Percentiles rank a stretch among this genome's conserved stretches.
Conservation (phyloP, 2,888 invertebrate genomes). For the Hydrotaea cyrtoneurina region DNA sequence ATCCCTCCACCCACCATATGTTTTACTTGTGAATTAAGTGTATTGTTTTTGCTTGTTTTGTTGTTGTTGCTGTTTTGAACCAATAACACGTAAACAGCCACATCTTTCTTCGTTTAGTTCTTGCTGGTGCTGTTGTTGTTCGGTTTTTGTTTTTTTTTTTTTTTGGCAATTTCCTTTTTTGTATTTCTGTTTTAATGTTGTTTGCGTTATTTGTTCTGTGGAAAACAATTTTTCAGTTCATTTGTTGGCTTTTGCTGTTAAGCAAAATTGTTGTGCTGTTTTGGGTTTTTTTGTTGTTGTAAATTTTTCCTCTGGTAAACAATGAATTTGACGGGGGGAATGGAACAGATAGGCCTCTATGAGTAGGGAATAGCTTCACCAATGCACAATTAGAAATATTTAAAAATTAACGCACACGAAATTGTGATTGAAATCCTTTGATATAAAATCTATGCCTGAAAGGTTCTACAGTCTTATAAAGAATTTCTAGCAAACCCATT, state of each 20-base stretch:
- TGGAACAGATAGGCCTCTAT: neutral
- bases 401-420: no score
- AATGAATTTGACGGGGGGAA: neutral
- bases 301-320: no score
- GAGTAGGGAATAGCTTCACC: no score
- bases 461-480: no score
- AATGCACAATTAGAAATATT: no score
- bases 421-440: no score
- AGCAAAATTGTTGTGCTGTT: slow-evolving; percentile 44
- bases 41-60: neutral
- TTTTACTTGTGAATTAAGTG: slow-evolving; percentile 4
- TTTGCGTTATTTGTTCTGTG: slow-evolving; percentile 45
- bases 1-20: neutral
- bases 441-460: no score
- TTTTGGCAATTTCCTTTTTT: slow-evolving; percentile 2
- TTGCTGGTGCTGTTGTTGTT: no score
- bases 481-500: no score
- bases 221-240: slow-evolving; percentile 72
- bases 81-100: neutral
- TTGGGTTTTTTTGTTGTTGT: slow-evolving; percentile 11
- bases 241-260: slow-evolving; percentile 67
- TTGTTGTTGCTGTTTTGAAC: no score
- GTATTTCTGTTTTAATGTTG: slow-evolving; percentile 32
- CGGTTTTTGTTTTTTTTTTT: neutral
- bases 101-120: neutral